These are phyloP conservation scores for Amaurobius ferox DNA, from an alignment of 2,888 invertebrate species.

Conservation along the genomic window DNA sequence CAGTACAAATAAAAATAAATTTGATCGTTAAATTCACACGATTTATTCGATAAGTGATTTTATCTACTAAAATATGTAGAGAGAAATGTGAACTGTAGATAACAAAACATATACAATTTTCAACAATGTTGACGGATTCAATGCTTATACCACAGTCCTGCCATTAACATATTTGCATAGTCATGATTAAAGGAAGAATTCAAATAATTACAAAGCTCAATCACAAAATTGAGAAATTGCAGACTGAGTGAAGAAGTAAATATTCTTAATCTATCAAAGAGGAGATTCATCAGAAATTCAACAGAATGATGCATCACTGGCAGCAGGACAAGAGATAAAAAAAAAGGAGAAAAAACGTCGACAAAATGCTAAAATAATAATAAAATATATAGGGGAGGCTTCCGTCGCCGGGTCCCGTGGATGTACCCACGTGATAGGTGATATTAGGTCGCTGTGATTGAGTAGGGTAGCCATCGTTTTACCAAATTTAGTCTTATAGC, in stretches of 20 bases:
- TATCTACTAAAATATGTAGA: too few relatives aligned
- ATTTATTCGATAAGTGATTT: too few relatives aligned
- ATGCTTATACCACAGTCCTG: too few relatives aligned
- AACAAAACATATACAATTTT: too few relatives aligned
- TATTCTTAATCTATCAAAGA: not conserved
- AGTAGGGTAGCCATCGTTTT: slow-evolving; percentile 65
- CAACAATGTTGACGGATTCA: too few relatives aligned
- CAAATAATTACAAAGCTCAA: too few relatives aligned
- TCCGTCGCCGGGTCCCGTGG: not conserved
- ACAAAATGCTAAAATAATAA: slow-evolving; percentile 53
- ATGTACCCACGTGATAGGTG: slow-evolving; percentile 51
- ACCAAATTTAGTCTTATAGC: slow-evolving; percentile 64
- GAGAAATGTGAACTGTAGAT: too few relatives aligned
- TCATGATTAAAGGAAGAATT: too few relatives aligned
- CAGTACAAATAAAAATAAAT: too few relatives aligned
- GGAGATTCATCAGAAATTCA: slow-evolving; percentile 17
- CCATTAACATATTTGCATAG: too few relatives aligned
- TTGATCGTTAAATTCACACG: too few relatives aligned
- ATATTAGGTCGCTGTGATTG: slow-evolving; percentile 61
- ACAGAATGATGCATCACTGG: slow-evolving; percentile 30
- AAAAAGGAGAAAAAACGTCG: slow-evolving; percentile 25
- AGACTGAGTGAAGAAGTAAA: not conserved
- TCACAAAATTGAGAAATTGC: not conserved
- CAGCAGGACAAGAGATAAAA: slow-evolving; percentile 53
- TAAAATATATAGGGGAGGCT: slow-evolving; percentile 15